Conservation (phyloP, 92 coral and sea anemone genomes). For the Heliopora coerulea region DNA sequence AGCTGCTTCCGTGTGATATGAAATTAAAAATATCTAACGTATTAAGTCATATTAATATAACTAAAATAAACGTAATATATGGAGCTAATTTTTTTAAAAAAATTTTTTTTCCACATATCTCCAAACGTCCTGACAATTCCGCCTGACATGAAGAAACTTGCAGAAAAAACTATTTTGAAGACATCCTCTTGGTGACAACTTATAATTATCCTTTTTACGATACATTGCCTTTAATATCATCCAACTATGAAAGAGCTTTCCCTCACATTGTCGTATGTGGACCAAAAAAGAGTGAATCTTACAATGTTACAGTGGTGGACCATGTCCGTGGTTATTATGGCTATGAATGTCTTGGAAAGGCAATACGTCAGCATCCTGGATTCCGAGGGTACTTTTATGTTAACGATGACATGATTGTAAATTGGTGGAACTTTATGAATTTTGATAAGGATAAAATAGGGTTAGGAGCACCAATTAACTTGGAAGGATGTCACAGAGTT, state of each 20-base stretch:
- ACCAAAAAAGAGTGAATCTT: background rate
- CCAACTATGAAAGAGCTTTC: constrained; percentile 33
- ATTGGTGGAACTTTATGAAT: constrained; percentile 49
- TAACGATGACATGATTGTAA: constrained; percentile 54
- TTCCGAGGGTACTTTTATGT: constrained; percentile 39
- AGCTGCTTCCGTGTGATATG: too few relatives aligned
- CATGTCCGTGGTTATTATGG: constrained; percentile 20
- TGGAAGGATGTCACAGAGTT: constrained; percentile 52
- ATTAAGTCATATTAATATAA: too few relatives aligned
- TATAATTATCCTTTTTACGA: constrained; percentile 35
- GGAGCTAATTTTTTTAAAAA: too few relatives aligned
- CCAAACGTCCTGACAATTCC: too few relatives aligned
- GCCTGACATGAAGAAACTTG: constrained; percentile 32
- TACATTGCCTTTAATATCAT: constrained; percentile 17
- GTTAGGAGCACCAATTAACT: constrained; percentile 57
- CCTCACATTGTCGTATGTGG: constrained; percentile 41
- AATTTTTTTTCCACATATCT: too few relatives aligned
- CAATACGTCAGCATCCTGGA: constrained; percentile 31
- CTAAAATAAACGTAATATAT: too few relatives aligned
- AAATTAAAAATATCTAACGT: too few relatives aligned
- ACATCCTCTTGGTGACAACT: constrained; percentile 17
- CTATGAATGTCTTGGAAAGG: constrained; percentile 30
- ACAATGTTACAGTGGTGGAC: constrained; percentile 7
- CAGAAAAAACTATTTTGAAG: constrained; percentile 60
- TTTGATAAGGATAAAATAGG: constrained; percentile 35